Conservation (phyloP, 1,140 invertebrate species). For the Branchinecta lynchi region DNA sequence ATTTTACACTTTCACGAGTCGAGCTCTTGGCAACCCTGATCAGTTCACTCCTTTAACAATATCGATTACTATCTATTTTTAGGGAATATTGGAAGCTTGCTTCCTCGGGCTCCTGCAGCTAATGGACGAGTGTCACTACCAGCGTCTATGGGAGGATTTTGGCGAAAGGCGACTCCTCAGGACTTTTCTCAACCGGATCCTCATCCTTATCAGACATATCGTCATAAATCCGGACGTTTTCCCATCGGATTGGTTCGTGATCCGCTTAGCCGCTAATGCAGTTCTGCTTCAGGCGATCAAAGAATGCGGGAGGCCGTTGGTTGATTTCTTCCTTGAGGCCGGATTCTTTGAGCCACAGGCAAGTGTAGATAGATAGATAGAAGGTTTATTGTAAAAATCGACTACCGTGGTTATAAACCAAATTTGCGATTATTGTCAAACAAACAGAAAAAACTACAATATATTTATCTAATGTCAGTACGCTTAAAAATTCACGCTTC, state of each 20-base stretch:
- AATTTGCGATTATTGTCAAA: too few species aligned
- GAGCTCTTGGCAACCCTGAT: too few species aligned
- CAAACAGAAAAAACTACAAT: too few species aligned
- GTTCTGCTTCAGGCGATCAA: conserved; percentile 69
- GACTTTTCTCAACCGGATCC: conserved; percentile 75
- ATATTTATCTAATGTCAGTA: too few species aligned
- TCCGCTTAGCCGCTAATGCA: conserved; percentile 77
- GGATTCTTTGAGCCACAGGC: conserved; percentile 49
- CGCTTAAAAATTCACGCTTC: too few species aligned
- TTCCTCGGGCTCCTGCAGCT: conserved; percentile 67
- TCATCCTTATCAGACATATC: conserved; percentile 70
- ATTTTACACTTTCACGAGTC: too few species aligned
- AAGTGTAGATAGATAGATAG: too few species aligned
- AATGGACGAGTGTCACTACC: conserved; percentile 71
- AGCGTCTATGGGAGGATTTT: conserved; percentile 67
- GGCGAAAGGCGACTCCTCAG: conserved; percentile 56
- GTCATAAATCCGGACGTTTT: conserved; percentile 63
- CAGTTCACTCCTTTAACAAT: too few species aligned
- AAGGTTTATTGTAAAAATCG: too few species aligned
- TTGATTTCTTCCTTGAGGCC: conserved; percentile 58
- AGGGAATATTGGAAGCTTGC: conserved; percentile 69
- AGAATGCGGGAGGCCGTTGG: conserved; percentile 70
- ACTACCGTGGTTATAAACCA: too few species aligned
- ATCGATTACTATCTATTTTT: conserved; percentile 22
- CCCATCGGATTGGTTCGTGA: conserved; percentile 78